Base-by-base conservation (phyloP, 2,113 vertebrate species). In the Prionailurus viverrinus region DNA sequence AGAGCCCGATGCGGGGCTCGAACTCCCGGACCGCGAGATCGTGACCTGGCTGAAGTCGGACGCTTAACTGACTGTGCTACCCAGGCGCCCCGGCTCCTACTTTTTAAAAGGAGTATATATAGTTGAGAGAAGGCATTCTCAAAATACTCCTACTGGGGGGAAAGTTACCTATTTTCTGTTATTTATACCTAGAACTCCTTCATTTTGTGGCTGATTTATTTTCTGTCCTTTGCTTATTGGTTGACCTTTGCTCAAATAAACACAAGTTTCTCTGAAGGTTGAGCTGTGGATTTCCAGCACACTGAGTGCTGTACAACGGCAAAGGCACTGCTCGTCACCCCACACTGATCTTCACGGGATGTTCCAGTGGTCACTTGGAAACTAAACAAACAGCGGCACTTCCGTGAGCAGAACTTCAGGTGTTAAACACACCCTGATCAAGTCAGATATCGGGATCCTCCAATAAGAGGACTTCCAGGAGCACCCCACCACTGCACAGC, bases 231-330 rank as follows among this genome's bases (percentile, higher is more conserved):
- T 96, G 66, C 74, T 89, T 94, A 95, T 31, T 1, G 2, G 27
- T 6, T 97, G 81, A 92, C 89, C 95, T 97, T 94, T 66, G 71
- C 51, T 95, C 76, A 93, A 88, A 91, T 84, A 97, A 97, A 94
- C 51, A 91, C 51, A 91, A 48, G 76, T 91, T 85, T 94, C 91
- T 45, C 0, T 78, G 79, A 86, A 66, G 61, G 68, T 39, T 51
- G 88, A 89, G 63, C 82, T 2, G 21, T 36, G 53, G 76, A 53
- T 95, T 95, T 83, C 76, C 85, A 88, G 71, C 88, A 81, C 58
- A 74, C 23, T 65, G 58, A 92, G 83, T 84, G 65, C 51, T 88
- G 51, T 84, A 80, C 63, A 58, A 84, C 29, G 29, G 21, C 53
- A 80, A 92, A 21, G 71, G 87, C 12, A 87, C 79, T 51, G 68